Base-by-base conservation (phyloP, 2,888 invertebrate species). In the Parthenolecanium corni region DNA sequence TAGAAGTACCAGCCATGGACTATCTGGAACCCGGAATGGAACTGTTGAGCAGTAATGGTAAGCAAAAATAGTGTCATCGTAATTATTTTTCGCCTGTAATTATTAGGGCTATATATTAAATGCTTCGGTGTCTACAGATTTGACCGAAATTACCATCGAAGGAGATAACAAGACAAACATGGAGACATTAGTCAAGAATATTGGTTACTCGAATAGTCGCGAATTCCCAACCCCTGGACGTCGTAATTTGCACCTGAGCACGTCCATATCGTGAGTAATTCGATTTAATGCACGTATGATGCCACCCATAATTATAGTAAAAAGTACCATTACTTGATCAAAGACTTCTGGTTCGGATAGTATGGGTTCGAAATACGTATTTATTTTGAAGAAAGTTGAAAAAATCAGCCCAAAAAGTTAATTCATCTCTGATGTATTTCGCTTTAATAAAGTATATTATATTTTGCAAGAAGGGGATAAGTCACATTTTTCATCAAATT, bases 221-320 rank as follows among this genome's bases (percentile, higher is more conserved):
- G 83, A 86, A 69, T 90, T 86, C 77, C 95, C 96, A 16, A 94
- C 94, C n/a, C 92, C 95, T 3, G 97, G 96, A 4, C 78, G 95
- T 4, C 78, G 97, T 23, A 92, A 90, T 72, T 80, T 93, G 70
- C 83, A 84, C 68, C 78, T 94, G 14, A 82, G 83, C 47, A 91
- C 92, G 3, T 84, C 84, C 65, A 84, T 93, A 68, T 81, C 79
- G 83, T 86, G 70, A 76, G 80, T 75, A 36, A n/a, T n/a, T n/a
- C n/a, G n/a, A n/a, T n/a, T n/a, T n/a, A n/a, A n/a, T n/a, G 3
- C 1, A 1, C 12, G 3, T 6, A 24, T 11, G 21, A 9, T n/a
- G n/a, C n/a, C n/a, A n/a, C n/a, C n/a, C n/a, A n/a, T n/a, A n/a
- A n/a, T n/a, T n/a, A n/a, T n/a, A n/a, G n/a, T n/a, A n/a, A n/a